A percentile compares a stretch with the other conserved stretches of the same genome.
Evolutionary conservation across 2,113 vertebrate species (phyloP).

Genomic region (Lucifuga dentata): DNA sequence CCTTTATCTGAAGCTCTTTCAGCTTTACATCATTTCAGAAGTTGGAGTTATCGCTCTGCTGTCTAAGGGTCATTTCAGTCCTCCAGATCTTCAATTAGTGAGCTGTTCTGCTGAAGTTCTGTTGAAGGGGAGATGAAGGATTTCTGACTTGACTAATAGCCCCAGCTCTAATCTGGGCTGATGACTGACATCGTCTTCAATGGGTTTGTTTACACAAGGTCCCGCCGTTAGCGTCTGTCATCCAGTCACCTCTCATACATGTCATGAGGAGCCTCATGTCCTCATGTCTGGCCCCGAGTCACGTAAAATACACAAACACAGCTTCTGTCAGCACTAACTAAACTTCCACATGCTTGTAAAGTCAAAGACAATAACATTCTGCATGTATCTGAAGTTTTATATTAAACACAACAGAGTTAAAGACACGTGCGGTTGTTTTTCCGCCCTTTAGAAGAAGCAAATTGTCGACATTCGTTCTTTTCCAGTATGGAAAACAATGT

Average conservation of each 20-base stretch:
- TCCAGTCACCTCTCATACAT: conserved; percentile 73
- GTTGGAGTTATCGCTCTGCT: conserved; percentile 29
- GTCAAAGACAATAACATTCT: conserved; percentile 27
- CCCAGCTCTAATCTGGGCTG: conserved; percentile 52
- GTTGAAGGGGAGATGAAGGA: conserved; percentile 71
- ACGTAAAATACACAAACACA: conserved; percentile 50
- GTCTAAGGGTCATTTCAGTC: conserved; percentile 33
- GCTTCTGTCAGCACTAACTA: conserved; percentile 38
- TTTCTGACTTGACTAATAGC: conserved; percentile 62
- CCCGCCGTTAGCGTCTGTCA: conserved; percentile 72
- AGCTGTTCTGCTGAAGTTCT: conserved; percentile 34
- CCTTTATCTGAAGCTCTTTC: conserved; percentile 40
- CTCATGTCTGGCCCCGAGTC: conserved; percentile 40
- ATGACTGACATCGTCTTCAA: conserved; percentile 73
- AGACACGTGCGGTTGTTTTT: conserved; percentile 10
- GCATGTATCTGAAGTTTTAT: conserved; percentile 1
- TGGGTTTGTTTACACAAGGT: conserved; percentile 61
- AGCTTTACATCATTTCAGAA: conserved; percentile 25
- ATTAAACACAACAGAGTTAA: background rate
- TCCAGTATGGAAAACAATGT: too few species aligned
- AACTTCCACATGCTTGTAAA: conserved; percentile 31
- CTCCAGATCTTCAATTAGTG: conserved; percentile 38
- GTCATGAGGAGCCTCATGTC: conserved; percentile 61
- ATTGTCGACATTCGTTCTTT: background rate
- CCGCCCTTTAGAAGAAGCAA: background rate